Conservation (phyloP, 2,113 vertebrate genomes). For the Neoarius graeffei region DNA sequence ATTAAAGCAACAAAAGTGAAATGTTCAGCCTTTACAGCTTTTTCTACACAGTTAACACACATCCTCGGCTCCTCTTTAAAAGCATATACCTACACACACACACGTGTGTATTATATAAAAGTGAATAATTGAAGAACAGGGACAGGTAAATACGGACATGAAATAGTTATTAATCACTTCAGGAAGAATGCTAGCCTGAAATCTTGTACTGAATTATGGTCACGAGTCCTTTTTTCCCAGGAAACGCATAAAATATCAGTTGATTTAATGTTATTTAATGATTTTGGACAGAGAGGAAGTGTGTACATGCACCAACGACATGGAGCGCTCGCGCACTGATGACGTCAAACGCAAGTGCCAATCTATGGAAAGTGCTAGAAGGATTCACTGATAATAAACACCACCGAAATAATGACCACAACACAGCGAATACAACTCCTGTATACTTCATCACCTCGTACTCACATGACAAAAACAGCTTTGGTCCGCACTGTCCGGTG, state of each 20-base stretch:
- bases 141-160: background rate
- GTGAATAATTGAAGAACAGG: background rate
- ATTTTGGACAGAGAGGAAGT: background rate
- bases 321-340: slow-evolving; percentile 20
- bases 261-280: background rate
- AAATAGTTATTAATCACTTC: background rate
- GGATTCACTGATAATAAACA: background rate
- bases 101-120: too few species aligned
- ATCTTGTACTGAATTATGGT: background rate
- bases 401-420: background rate
- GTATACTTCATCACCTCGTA: background rate
- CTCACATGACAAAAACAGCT: slow-evolving; percentile 78
- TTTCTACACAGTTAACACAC: background rate
- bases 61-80: too few species aligned
- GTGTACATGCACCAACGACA: background rate
- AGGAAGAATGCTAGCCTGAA: background rate
- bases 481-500: slow-evolving; percentile 60
- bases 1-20: too few species aligned
- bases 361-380: slow-evolving; percentile 67
- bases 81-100: too few species aligned
- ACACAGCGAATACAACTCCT: background rate
- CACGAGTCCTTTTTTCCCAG: background rate
- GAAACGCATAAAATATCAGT: background rate
- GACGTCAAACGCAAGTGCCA: slow-evolving; percentile 62
- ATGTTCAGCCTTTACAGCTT: background rate